Evolutionary conservation across 1,140 invertebrate genomes (phyloP).

Genomic region (Drosophila navojoa): DNA sequence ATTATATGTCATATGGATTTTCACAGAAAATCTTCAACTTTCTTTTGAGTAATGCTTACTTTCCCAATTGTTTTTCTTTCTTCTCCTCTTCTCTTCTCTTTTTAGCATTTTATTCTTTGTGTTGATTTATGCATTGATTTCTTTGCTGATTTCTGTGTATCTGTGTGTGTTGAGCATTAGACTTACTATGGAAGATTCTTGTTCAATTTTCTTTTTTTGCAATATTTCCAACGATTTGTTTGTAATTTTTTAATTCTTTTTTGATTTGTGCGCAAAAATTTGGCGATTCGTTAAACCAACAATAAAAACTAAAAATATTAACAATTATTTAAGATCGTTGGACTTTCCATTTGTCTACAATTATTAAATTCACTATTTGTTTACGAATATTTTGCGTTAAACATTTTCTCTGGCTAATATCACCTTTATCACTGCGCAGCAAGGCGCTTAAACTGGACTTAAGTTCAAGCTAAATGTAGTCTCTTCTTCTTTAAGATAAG

Average conservation of each 20-base stretch:
- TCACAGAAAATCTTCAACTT: constrained; percentile 82
- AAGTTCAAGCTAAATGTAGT: constrained; percentile 71
- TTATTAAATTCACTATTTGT: constrained; percentile 76
- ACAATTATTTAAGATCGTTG: constrained; percentile 57
- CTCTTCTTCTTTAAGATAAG: constrained; percentile 38
- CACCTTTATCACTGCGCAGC: constrained; percentile 73
- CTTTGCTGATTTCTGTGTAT: constrained; percentile 19
- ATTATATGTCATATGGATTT: constrained; percentile 76
- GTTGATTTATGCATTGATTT: constrained; percentile 43
- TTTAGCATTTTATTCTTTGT: constrained; percentile 17
- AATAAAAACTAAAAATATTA: constrained; percentile 58
- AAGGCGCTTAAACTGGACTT: constrained; percentile 58
- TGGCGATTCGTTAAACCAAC: constrained; percentile 37
- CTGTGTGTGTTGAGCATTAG: constrained; percentile 64
- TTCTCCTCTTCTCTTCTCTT: constrained; percentile 19
- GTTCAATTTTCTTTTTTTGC: neutral
- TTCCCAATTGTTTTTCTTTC: constrained; percentile 63
- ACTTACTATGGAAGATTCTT: constrained; percentile 67
- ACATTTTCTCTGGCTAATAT: constrained; percentile 69
- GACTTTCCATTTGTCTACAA: constrained; percentile 48
- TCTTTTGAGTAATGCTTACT: constrained; percentile 76
- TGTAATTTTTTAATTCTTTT: constrained; percentile 11
- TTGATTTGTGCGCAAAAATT: constrained; percentile 50
- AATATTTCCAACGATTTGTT: constrained; percentile 40
- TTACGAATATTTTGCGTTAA: constrained; percentile 40